Evolutionary conservation across 2,888 invertebrate species (phyloP).

Genomic region (Tortricodes alternella): DNA sequence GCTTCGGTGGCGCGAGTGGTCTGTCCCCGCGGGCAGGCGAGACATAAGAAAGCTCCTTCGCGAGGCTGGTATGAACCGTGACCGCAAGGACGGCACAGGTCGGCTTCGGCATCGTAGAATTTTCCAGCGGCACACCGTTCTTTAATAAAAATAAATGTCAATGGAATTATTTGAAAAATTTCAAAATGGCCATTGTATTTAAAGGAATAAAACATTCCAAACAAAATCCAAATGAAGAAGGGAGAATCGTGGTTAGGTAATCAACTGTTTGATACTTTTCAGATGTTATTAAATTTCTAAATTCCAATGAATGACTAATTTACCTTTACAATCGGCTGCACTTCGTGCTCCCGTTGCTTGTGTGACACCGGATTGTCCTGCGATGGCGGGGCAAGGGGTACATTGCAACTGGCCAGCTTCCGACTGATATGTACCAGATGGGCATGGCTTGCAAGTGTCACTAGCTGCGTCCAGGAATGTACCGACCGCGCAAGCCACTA

Average conservation of each 20-base stretch:
- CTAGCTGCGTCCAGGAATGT: constrained; percentile 91
- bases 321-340: constrained; percentile 93
- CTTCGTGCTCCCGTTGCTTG: constrained; percentile 93
- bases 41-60: constrained; percentile 95
- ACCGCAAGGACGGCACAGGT: constrained; percentile 95
- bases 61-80: constrained; percentile 96
- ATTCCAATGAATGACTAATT: too few species aligned
- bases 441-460: constrained; percentile 91
- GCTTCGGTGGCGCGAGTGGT: constrained; percentile 96
- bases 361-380: constrained; percentile 94
- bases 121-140: constrained; percentile 97
- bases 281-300: too few species aligned
- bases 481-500: constrained; percentile 95
- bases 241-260: too few species aligned
- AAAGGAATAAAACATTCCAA: too few species aligned
- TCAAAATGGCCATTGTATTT: too few species aligned
- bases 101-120: constrained; percentile 94
- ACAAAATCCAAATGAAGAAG: too few species aligned
- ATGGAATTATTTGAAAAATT: too few species aligned
- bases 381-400: constrained; percentile 93
- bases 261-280: too few species aligned
- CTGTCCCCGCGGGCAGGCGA: constrained; percentile 94
- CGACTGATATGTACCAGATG: constrained; percentile 95
- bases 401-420: constrained; percentile 95
- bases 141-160: constrained; percentile 55